These are phyloP conservation scores for Parapsyche elsis DNA, from an alignment of 1,140 invertebrate genomes.

Conservation along the genomic window DNA sequence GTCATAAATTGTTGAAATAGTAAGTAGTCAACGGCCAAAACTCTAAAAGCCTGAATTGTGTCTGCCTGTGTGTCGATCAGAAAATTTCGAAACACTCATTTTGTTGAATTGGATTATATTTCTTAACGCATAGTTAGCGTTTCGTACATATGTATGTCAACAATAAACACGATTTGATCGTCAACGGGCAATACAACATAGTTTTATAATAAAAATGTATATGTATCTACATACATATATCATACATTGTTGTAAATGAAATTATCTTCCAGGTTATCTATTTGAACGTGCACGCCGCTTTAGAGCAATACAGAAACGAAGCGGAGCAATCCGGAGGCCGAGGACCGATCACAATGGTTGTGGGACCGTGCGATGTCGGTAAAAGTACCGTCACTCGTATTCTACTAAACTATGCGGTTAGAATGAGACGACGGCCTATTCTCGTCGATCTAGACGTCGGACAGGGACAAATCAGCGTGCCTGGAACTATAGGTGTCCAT, in stretches of 20 bases:
- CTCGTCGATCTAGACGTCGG: constrained; percentile 97
- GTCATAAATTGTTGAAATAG: too few species aligned
- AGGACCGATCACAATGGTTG: constrained; percentile 89
- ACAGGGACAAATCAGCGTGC: constrained; percentile 92
- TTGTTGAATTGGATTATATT: too few species aligned
- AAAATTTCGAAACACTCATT: too few species aligned
- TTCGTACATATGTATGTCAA: too few species aligned
- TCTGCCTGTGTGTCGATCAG: too few species aligned
- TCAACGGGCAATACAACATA: constrained; percentile 55
- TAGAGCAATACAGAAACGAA: constrained; percentile 88
- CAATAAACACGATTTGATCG: too few species aligned
- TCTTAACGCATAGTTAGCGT: too few species aligned
- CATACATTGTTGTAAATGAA: neutral
- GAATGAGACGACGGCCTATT: constrained; percentile 86
- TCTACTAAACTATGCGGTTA: constrained; percentile 93
- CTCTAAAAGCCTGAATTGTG: too few species aligned
- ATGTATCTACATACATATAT: neutral
- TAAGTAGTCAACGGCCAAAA: too few species aligned
- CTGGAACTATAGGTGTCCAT: constrained; percentile 87
- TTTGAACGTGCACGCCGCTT: constrained; percentile 92
- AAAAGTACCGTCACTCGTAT: constrained; percentile 93
- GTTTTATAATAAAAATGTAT: neutral
- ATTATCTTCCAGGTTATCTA: constrained; percentile 74
- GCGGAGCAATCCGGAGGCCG: constrained; percentile 79
- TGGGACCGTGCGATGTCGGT: constrained; percentile 95